These are phyloP conservation scores for Eupithecia vulgata DNA, from an alignment of 2,888 invertebrate genomes.

Conservation along the genomic window DNA sequence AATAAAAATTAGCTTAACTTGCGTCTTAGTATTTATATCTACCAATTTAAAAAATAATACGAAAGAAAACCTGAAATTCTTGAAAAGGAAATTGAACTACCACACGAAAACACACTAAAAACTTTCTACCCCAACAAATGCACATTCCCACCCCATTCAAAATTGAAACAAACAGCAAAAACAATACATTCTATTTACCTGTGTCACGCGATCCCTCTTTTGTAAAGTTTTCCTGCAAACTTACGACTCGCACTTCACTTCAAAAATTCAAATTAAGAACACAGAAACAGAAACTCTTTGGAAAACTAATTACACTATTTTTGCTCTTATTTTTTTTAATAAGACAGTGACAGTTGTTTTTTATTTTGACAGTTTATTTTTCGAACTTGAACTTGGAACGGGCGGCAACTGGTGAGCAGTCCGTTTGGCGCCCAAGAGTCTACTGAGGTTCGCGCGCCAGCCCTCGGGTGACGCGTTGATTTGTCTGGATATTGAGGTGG, in stretches of 20 bases:
- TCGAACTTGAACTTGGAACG: slow-evolving; percentile 59
- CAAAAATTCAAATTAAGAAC: slow-evolving; percentile 25
- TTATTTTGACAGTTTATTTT: slow-evolving; percentile 42
- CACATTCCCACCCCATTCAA: slow-evolving; percentile 21
- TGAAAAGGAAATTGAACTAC: slow-evolving; percentile 19
- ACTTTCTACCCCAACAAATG: slow-evolving; percentile 19
- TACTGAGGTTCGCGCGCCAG: slow-evolving; percentile 55
- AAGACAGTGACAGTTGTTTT: slow-evolving; percentile 10
- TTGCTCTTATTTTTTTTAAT: neutral
- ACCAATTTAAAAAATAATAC: neutral
- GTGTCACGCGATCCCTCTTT: slow-evolving; percentile 42
- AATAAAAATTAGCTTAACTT: neutral
- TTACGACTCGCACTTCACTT: slow-evolving; percentile 39
- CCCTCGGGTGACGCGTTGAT: slow-evolving; percentile 20
- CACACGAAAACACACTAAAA: slow-evolving; percentile 22
- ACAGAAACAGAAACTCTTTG: slow-evolving; percentile 26
- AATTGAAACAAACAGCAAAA: slow-evolving; percentile 33
- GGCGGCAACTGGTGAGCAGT: slow-evolving; percentile 65
- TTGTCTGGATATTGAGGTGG: slow-evolving; percentile 14
- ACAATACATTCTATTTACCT: slow-evolving; percentile 43
- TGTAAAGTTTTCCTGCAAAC: slow-evolving; percentile 39
- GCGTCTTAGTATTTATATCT: neutral
- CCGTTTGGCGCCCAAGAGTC: slow-evolving; percentile 62
- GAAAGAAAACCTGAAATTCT: neutral
- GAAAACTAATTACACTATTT: slow-evolving; percentile 6